Conservation (phyloP, 2,888 invertebrate genomes). For the Mythimna vitellina region DNA sequence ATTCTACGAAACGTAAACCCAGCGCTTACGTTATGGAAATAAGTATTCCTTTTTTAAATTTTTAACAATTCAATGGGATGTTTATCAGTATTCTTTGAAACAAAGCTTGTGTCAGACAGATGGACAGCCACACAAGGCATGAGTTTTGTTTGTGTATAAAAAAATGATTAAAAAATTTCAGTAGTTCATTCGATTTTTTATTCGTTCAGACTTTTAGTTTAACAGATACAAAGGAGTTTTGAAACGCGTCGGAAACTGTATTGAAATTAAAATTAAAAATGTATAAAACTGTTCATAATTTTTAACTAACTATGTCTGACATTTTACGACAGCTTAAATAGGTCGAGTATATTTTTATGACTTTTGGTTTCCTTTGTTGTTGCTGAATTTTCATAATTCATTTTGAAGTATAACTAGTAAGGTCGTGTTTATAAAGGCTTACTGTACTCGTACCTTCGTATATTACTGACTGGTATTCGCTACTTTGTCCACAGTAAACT, state of each 20-base stretch:
- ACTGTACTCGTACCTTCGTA: not conserved
- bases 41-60: slow-evolving; percentile 4
- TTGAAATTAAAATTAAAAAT: slow-evolving; percentile 32
- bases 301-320: slow-evolving; percentile 12
- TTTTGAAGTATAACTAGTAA: not conserved
- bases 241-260: slow-evolving; percentile 28
- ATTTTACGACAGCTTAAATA: slow-evolving; percentile 29
- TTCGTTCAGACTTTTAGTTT: slow-evolving; percentile 32
- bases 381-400: not conserved
- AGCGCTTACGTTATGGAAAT: not conserved
- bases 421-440: not conserved
- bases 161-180: slow-evolving; percentile 45
- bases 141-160: slow-evolving; percentile 41
- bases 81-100: slow-evolving; percentile 41
- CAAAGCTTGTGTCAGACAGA: slow-evolving; percentile 51
- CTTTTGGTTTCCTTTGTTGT: slow-evolving; percentile 3
- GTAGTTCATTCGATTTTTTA: slow-evolving; percentile 32
- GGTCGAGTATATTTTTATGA: slow-evolving; percentile 20
- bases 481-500: no score
- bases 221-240: slow-evolving; percentile 46
- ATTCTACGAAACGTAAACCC: not conserved
- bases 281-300: slow-evolving; percentile 20
- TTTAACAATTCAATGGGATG: slow-evolving; percentile 26
- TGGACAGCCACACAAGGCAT: slow-evolving; percentile 48
- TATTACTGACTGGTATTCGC: no score